These are phyloP conservation scores for Sympetrum striolatum DNA, from an alignment of 2,888 invertebrate species.

Conservation along the genomic window DNA sequence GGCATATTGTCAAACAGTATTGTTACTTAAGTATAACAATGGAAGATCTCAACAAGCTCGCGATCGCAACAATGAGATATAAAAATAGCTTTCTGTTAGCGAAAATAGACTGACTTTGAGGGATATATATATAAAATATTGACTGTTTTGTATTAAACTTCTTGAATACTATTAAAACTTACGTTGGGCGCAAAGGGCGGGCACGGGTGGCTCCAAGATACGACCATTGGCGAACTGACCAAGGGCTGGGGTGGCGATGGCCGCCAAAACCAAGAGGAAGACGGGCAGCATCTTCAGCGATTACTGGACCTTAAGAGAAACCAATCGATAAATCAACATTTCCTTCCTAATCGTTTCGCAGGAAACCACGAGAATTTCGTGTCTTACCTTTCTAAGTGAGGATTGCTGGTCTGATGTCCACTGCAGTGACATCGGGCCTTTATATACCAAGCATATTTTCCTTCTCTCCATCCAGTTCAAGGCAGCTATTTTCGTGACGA, in stretches of 20 bases:
- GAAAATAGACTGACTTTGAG: background rate
- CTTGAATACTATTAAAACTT: slow-evolving; percentile 58
- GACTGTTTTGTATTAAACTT: no score
- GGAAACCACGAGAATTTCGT: background rate
- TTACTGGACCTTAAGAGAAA: background rate
- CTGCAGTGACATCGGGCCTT: slow-evolving; percentile 51
- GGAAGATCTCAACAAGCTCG: no score
- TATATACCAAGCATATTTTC: slow-evolving; percentile 7
- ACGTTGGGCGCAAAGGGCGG: slow-evolving; percentile 78
- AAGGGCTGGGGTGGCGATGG: slow-evolving; percentile 70
- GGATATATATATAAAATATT: background rate
- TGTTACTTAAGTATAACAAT: no score
- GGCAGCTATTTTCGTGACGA: slow-evolving; percentile 11
- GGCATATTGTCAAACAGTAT: no score
- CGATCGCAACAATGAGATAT: no score
- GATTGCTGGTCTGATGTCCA: slow-evolving; percentile 56
- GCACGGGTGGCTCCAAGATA: slow-evolving; percentile 79
- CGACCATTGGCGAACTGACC: slow-evolving; percentile 69
- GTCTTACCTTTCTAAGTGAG: slow-evolving; percentile 56
- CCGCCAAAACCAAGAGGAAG: slow-evolving; percentile 56
- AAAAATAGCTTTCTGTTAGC: no score
- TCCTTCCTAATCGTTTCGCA: background rate
- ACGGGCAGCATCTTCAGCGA: background rate
- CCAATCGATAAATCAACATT: no score
- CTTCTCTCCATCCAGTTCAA: background rate